Base-by-base conservation (phyloP, 2,888 invertebrate species). In the Helleia helle region DNA sequence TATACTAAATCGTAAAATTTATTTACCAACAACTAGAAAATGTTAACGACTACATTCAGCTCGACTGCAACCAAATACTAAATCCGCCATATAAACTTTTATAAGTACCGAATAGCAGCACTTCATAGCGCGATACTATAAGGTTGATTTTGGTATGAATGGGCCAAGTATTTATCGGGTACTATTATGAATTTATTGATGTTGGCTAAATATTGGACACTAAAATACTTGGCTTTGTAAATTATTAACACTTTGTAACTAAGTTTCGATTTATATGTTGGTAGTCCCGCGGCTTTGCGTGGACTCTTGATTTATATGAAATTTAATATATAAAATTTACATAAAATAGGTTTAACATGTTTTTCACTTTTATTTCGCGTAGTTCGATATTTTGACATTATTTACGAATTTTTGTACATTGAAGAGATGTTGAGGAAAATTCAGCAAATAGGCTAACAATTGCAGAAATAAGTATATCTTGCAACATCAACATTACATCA, bases 21-120 rank as follows among this genome's bases (percentile, higher is more conserved):
- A 44, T 43, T 45, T 37, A 40, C 40, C 27, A 42, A 38, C 40
- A 41, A 40, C 39, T 27, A 40, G 34, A 38, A 37, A 40, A 38
- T 28, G 40, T 42, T 36, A 39, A 36, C 38, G 28, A 37, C 25
- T 36, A 36, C 34, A 11, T 34, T 18, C 34, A 4, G n/a, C 7
- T 3, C 22, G 8, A 12, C 12, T 11, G 11, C 31, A 31, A 12
- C 31, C 31, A 46, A 48, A 49, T 49, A 48, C 46, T 52, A 49
- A 52, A 47, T 49, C 43, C 36, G 42, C 36, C 56, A 44, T 55
- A 56, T 55, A 58, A 52, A 46, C 31, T 48, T 57, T 61, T 62
- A 61, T 56, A 40, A 56, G 47, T 52, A 43, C 52, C 54, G 50
- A 59, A 59, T 18, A 38, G 22, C 9, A 14, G 30, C 15, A 31